Evolutionary conservation across 2,113 vertebrate species (phyloP).

Genomic region (Calonectris borealis): DNA sequence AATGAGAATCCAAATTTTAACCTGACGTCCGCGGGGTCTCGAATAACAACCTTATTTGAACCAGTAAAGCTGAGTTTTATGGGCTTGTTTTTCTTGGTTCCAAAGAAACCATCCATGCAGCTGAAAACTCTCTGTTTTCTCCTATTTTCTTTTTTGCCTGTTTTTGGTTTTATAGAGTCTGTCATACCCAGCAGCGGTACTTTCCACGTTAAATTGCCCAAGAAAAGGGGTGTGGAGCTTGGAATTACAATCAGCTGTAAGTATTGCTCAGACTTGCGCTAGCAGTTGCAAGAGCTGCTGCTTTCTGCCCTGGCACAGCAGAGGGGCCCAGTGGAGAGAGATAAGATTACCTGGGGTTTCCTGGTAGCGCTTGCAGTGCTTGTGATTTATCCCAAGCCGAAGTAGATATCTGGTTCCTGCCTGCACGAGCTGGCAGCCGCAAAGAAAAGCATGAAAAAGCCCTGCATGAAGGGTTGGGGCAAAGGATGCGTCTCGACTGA

Average conservation of each 20-base stretch:
- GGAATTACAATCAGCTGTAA: slow-evolving; percentile 98
- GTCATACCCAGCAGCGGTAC: slow-evolving; percentile 98
- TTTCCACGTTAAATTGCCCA: slow-evolving; percentile 96
- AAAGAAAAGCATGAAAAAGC: neutral
- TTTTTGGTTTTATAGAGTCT: slow-evolving; percentile 80
- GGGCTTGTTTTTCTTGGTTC: neutral
- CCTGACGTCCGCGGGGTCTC: neutral
- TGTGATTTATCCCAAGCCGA: neutral
- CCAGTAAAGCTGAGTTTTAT: neutral
- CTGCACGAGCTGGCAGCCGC: neutral
- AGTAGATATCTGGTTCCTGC: neutral
- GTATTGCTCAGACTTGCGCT: slow-evolving; percentile 63
- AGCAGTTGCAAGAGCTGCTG: neutral
- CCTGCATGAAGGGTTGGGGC: neutral
- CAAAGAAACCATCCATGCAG: neutral
- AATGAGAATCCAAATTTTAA: slow-evolving; percentile 1
- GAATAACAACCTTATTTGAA: slow-evolving; percentile 4
- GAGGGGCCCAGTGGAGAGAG: neutral
- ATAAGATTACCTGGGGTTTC: neutral
- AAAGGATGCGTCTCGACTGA: neutral
- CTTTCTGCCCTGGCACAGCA: neutral
- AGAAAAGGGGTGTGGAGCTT: slow-evolving; percentile 93
- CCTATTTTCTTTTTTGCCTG: neutral
- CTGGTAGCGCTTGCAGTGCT: neutral
- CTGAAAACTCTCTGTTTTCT: neutral